Percentiles rank a stretch among this genome's conserved stretches.
phyloP scores from a whole-genome alignment of 2,888 invertebrate species.

The Electrophaes corylata region DNA sequence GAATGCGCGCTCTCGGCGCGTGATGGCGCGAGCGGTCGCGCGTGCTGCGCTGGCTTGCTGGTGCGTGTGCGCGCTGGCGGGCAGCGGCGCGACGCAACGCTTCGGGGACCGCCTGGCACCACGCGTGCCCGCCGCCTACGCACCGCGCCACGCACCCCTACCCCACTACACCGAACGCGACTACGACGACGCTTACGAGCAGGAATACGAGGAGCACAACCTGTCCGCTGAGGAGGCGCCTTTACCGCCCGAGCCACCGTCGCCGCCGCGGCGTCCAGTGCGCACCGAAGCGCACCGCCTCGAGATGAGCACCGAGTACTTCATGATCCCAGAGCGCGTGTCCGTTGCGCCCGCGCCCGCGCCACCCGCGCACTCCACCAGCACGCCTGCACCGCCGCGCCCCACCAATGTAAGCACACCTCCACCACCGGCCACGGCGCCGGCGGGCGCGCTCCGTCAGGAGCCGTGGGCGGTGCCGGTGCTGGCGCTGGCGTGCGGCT shows the following conservation, averaged over 20 bases:
- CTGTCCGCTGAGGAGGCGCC: conserved; percentile 51
- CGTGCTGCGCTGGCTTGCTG: conserved; percentile 64
- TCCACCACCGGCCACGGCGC: conserved; percentile 50
- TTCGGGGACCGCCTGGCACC: conserved; percentile 75
- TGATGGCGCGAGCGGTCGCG: conserved; percentile 69
- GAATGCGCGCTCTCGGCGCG: conserved; percentile 68
- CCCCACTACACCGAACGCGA: conserved; percentile 59
- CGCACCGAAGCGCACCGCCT: conserved; percentile 83
- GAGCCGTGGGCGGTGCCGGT: conserved; percentile 97
- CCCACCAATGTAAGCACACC: conserved; percentile 55
- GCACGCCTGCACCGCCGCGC: conserved; percentile 50
- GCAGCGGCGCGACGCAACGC: conserved; percentile 58
- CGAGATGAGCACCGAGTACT: conserved; percentile 94
- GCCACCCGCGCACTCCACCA: conserved; percentile 59
- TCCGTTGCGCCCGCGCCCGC: conserved; percentile 56
- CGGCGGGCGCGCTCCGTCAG: conserved; percentile 81
- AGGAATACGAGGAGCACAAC: conserved; percentile 64
- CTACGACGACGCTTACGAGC: conserved; percentile 66
- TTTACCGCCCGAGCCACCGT: conserved; percentile 53
- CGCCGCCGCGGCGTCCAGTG: conserved; percentile 65
- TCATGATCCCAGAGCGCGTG: conserved; percentile 87
- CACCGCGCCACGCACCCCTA: conserved; percentile 64
- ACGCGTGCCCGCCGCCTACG: conserved; percentile 71
- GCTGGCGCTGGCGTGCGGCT: conserved; percentile 91
- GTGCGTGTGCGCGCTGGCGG: conserved; percentile 57